Evolutionary conservation across 2,797 vertebrate genomes (phyloP).

Genomic region (Anguilla megastoma): DNA sequence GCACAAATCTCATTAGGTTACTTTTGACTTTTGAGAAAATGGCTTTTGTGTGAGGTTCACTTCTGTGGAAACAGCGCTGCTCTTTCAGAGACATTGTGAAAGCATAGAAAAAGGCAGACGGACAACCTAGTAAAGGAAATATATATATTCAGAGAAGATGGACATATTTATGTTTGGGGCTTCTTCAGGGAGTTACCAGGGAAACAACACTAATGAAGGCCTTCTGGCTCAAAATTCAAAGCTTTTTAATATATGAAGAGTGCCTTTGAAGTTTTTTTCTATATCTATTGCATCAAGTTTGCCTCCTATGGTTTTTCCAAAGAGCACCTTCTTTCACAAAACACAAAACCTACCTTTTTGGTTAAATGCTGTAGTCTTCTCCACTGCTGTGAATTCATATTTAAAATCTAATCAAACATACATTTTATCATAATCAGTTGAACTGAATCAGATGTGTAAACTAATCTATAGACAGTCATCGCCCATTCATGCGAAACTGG

Average conservation of each 20-base stretch:
- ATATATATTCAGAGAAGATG: background rate
- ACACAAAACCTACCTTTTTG: no score
- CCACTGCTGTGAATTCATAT: no score
- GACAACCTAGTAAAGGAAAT: background rate
- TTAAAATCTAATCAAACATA: background rate
- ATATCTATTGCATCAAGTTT: no score
- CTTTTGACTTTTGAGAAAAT: background rate
- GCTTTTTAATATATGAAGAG: no score
- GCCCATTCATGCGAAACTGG: background rate
- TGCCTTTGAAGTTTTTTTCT: no score
- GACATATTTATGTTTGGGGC: background rate
- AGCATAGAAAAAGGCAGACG: background rate
- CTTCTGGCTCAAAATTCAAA: no score
- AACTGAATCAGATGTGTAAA: background rate
- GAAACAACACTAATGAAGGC: no score
- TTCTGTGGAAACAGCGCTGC: background rate
- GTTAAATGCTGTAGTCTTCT: no score
- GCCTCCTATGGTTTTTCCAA: no score
- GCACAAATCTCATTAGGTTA: background rate
- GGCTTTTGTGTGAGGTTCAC: background rate
- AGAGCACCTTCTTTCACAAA: no score
- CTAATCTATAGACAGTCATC: background rate
- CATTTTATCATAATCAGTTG: background rate
- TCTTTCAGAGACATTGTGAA: background rate
- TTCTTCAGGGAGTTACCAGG: no score